phyloP scores from a whole-genome alignment of 2,888 invertebrate genomes.

The Azorinus chamasolen region DNA sequence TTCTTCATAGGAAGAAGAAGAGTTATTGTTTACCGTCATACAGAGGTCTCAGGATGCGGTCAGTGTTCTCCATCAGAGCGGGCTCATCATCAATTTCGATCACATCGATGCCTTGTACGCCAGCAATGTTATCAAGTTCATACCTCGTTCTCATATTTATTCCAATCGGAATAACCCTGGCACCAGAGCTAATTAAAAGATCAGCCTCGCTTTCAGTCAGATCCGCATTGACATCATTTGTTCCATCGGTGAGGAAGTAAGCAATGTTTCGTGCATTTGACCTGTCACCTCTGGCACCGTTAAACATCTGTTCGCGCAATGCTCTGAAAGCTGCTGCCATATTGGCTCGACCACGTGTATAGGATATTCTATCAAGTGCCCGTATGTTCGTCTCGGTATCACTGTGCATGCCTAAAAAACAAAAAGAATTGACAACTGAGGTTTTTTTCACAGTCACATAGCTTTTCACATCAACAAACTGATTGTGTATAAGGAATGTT shows the following conservation, averaged over 20 bases:
- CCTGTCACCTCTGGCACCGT: constrained; percentile 77
- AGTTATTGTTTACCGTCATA: constrained; percentile 54
- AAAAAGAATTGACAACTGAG: no score
- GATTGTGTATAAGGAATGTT: no score
- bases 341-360: constrained; percentile 80
- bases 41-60: constrained; percentile 61
- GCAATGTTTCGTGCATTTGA: constrained; percentile 78
- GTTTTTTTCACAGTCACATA: no score
- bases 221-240: constrained; percentile 78
- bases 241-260: constrained; percentile 82
- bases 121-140: constrained; percentile 79
- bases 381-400: constrained; percentile 74
- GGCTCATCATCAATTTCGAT: constrained; percentile 73
- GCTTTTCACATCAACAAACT: no score
- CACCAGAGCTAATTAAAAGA: constrained; percentile 78
- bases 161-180: constrained; percentile 81
- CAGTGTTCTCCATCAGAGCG: constrained; percentile 56
- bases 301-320: constrained; percentile 75
- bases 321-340: constrained; percentile 80
- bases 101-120: constrained; percentile 70
- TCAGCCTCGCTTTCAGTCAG: constrained; percentile 80
- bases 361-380: constrained; percentile 72
- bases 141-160: constrained; percentile 73
- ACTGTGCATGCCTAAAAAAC: constrained; percentile 45
- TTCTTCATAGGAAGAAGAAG: no score